These are phyloP conservation scores for Proales similis DNA, from an alignment of 1,140 invertebrate genomes.

Conservation along the genomic window DNA sequence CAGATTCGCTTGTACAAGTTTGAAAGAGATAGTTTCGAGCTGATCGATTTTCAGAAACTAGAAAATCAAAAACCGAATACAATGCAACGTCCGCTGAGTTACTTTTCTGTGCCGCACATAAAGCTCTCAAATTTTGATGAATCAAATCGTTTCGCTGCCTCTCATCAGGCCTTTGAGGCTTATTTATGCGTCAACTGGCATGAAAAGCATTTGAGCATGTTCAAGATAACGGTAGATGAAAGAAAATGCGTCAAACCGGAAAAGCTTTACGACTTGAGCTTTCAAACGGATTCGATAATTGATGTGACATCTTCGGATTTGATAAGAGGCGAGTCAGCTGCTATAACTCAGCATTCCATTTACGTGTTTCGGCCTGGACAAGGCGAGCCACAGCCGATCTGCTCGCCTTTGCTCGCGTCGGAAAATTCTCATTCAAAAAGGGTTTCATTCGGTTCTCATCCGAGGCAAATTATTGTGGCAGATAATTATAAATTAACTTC, in stretches of 20 bases:
- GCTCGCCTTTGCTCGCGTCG: slow-evolving; percentile 10
- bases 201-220: slow-evolving; percentile 8
- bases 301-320: slow-evolving; percentile 2
- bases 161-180: neutral
- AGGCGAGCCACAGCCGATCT: neutral
- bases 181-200: slow-evolving; percentile 12
- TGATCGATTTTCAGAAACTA: too few relatives aligned
- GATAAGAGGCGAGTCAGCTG: slow-evolving; percentile 10
- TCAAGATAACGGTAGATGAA: slow-evolving; percentile 6
- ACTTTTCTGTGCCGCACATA: too few relatives aligned
- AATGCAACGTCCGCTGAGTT: too few relatives aligned
- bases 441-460: slow-evolving; percentile 19
- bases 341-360: slow-evolving; percentile 3
- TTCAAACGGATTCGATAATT: neutral
- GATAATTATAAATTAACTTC: slow-evolving; percentile 8
- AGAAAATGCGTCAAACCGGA: neutral
- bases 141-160: neutral
- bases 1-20: too few relatives aligned
- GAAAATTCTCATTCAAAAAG: neutral
- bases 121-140: too few relatives aligned
- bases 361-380: slow-evolving; percentile 2
- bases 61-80: too few relatives aligned
- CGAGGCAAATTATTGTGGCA: slow-evolving; percentile 9
- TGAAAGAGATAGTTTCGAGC: too few relatives aligned
- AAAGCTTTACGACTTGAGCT: slow-evolving; percentile 16